Base-by-base conservation (phyloP, 2,888 invertebrate genomes). In the Adelognathus sp. region DNA sequence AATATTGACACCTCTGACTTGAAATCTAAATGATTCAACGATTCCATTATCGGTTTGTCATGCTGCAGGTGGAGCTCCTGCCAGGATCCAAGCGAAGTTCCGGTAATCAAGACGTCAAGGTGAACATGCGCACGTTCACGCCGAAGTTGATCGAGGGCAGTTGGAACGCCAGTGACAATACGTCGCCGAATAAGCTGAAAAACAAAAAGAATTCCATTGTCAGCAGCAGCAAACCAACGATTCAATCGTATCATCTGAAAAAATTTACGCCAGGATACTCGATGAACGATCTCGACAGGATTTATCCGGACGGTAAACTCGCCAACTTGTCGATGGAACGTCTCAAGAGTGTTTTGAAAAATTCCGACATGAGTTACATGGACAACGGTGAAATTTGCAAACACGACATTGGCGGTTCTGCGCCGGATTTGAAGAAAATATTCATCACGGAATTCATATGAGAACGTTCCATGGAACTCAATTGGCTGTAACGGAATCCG, bases 361-460 rank as follows among this genome's bases (percentile, higher is more conserved):
- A 88, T 46, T 85, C 89, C 2, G 89, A 88, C 41, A 84, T 92
- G 58, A 91, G 91, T 67, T 91, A 92, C 63, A 82, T 91, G 79
- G 91, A 91, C 82, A 91, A 89, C 76, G 90, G 91, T 0, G 91
- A 92, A 58, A 86, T 92, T 21, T 92, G 89, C 82, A 90, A 88
- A 41, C 91, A 91, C 82, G 88, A 89, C 44, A 90, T 90, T 74
- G 91, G 92, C 11, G 93, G 93, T 1, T 93, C 93, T 66, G 93
- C 92, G 44, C 93, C 93, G 1, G 93, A 93, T 87, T 92, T 93
- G 73, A 93, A 93, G 81, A 93, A 92, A 86, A 92, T 93, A 46
- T 93, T 93, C 83, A 92, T 93, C 79, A 92, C 93, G 0, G 92
- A 92, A 69, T 92, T 92, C 77, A 89, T 92, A 61, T 92, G 87